Conservation (phyloP, 2,797 vertebrate genomes). For the Arctocebus calabarensis region DNA sequence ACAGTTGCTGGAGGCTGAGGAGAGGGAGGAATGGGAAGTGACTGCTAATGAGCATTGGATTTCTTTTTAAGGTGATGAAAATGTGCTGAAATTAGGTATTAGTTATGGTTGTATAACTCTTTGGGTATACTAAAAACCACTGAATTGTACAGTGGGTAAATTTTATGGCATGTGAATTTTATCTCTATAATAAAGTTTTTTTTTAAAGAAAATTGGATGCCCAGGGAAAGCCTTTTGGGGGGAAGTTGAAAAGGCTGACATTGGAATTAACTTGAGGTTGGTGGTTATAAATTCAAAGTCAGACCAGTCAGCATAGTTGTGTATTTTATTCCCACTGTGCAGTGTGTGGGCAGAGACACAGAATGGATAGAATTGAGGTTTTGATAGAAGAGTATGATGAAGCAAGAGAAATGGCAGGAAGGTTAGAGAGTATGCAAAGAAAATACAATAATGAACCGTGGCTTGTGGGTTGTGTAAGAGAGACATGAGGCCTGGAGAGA, state of each 20-base stretch:
- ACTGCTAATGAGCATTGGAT: neutral
- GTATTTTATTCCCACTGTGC: neutral
- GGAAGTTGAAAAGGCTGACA: neutral
- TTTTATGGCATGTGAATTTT: neutral
- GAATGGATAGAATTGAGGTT: neutral
- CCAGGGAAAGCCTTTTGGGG: neutral
- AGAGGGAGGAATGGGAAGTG: neutral
- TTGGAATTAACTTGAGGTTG: constrained; percentile 43
- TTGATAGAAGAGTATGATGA: neutral
- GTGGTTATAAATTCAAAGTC: constrained; percentile 22
- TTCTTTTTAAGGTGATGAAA: neutral
- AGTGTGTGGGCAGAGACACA: neutral
- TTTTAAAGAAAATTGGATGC: neutral
- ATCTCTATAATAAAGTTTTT: neutral
- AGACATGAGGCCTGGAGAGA: neutral
- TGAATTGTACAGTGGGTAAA: constrained; percentile 17
- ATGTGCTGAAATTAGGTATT: constrained; percentile 1
- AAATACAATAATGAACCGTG: neutral
- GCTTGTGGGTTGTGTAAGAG: neutral
- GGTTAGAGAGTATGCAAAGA: neutral
- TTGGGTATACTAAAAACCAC: neutral
- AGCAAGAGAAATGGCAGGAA: neutral
- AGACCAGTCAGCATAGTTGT: neutral
- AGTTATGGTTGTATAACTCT: neutral
- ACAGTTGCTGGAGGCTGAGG: neutral